Evolutionary conservation across 2,113 vertebrate genomes (phyloP).

Genomic region (Ornithorhynchus anatinus): DNA sequence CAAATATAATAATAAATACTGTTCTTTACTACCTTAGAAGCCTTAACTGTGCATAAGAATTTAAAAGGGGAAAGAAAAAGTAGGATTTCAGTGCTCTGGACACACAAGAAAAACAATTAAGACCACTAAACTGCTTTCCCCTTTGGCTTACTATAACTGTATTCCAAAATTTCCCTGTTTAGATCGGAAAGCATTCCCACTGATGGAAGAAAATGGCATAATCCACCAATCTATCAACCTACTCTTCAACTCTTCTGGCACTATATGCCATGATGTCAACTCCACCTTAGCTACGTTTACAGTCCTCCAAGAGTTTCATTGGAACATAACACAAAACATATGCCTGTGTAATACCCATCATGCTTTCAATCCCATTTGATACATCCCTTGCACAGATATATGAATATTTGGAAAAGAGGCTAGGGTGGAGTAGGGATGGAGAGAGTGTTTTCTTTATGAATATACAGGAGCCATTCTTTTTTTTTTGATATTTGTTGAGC

Average conservation of each 20-base stretch:
- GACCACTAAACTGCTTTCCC: conserved; percentile 2
- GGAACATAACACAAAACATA: too few species aligned
- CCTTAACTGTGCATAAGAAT: background rate
- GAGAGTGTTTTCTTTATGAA: too few species aligned
- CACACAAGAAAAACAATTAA: conserved; percentile 5
- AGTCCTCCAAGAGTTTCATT: too few species aligned
- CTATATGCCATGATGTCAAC: background rate
- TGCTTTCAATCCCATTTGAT: too few species aligned
- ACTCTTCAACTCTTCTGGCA: background rate
- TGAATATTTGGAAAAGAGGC: too few species aligned
- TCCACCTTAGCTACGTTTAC: background rate
- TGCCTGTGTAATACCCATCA: too few species aligned
- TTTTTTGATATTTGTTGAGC: too few species aligned
- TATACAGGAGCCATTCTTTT: too few species aligned
- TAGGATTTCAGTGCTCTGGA: conserved; percentile 3
- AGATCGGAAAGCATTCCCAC: background rate
- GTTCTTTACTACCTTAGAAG: background rate
- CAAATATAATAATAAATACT: background rate
- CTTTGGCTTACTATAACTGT: background rate
- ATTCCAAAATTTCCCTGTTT: background rate
- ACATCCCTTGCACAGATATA: too few species aligned
- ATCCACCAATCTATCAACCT: background rate
- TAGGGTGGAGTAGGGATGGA: too few species aligned
- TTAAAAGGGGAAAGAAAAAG: background rate
- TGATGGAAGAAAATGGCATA: background rate